A percentile compares a stretch with the other conserved stretches of the same genome.
These are phyloP conservation scores for Rhegmatorhina hoffmannsi DNA, from an alignment of 2,113 vertebrate genomes.

Conservation along the genomic window DNA sequence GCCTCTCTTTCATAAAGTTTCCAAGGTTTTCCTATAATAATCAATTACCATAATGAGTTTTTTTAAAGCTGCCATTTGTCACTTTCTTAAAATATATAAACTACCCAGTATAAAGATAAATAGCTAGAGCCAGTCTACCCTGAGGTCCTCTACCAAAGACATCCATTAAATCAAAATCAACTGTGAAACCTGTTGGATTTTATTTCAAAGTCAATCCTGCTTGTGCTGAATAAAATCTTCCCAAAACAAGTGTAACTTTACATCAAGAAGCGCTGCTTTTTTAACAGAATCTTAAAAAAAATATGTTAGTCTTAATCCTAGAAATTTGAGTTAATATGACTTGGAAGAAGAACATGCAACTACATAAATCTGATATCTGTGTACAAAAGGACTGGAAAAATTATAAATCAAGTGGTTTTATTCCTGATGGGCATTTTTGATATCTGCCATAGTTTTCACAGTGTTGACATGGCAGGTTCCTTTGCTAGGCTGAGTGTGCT, in stretches of 20 bases:
- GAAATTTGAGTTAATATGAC: background rate
- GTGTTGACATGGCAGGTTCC: background rate
- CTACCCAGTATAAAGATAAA: conserved; percentile 78
- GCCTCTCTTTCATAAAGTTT: conserved; percentile 73
- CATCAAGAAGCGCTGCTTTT: background rate
- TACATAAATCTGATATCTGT: background rate
- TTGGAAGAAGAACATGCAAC: background rate
- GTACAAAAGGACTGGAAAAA: background rate
- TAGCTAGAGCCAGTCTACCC: conserved; percentile 61
- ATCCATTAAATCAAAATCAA: conserved; percentile 78
- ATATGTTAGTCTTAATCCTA: background rate
- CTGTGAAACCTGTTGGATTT: conserved; percentile 68
- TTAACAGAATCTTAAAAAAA: background rate
- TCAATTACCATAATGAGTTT: conserved; percentile 84
- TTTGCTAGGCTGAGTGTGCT: background rate
- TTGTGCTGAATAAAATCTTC: conserved; percentile 16
- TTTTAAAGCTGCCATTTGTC: conserved; percentile 81
- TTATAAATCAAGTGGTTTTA: background rate
- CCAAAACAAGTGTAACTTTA: conserved; percentile 15
- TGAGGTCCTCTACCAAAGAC: conserved; percentile 61
- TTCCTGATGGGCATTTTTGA: background rate
- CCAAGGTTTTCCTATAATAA: conserved; percentile 77
- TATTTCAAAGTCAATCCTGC: conserved; percentile 71
- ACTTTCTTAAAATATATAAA: conserved; percentile 83
- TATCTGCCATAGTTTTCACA: background rate